Conservation (phyloP, 2,888 invertebrate species). For the Lamproptera curius region DNA sequence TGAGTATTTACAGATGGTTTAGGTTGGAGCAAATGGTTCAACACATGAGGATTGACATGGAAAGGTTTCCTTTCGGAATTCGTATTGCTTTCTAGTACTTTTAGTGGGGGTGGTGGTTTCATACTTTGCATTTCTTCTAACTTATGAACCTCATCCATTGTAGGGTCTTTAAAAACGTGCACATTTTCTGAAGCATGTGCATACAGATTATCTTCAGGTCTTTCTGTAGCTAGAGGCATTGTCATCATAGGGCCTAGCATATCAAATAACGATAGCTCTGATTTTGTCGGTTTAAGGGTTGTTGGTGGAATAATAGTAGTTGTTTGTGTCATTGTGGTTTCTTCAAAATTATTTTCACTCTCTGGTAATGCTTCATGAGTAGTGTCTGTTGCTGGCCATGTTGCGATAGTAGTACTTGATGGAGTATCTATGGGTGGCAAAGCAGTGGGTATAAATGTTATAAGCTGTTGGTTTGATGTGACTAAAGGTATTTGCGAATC, state of each 20-base stretch:
- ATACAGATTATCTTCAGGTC: conserved; percentile 63
- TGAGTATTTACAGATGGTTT: conserved; percentile 46
- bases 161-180: conserved; percentile 56
- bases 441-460: conserved; percentile 55
- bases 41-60: conserved; percentile 42
- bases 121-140: conserved; percentile 79
- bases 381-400: conserved; percentile 40
- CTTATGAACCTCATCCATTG: conserved; percentile 42
- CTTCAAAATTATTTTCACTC: conserved; percentile 39
- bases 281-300: conserved; percentile 32
- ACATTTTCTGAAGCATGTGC: conserved; percentile 65
- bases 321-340: conserved; percentile 44
- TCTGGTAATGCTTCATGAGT: conserved; percentile 42
- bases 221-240: conserved; percentile 63
- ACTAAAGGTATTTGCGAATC: conserved; percentile 54
- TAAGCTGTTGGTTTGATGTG: conserved; percentile 36
- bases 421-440: conserved; percentile 42
- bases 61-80: conserved; percentile 36
- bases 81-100: conserved; percentile 39
- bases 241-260: conserved; percentile 69
- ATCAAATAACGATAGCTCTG: conserved; percentile 48
- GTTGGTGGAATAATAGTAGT: conserved; percentile 37
- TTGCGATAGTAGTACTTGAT: conserved; percentile 29
- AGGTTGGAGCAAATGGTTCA: conserved; percentile 37
- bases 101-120: conserved; percentile 73